phyloP scores from a whole-genome alignment of 2,113 vertebrate genomes.

The Passer montanus region DNA sequence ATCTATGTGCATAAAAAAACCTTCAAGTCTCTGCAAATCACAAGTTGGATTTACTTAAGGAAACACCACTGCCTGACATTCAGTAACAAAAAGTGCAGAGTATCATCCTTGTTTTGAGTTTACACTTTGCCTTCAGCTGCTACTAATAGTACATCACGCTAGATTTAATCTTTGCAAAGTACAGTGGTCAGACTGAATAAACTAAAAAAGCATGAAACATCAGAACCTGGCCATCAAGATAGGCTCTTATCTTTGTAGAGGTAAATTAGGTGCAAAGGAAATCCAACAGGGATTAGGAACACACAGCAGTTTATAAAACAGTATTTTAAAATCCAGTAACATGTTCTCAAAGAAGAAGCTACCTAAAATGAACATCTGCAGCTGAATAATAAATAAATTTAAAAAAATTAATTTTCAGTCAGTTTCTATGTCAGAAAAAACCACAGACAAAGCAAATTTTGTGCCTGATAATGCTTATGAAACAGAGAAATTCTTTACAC shows the following conservation, averaged over 20 bases:
- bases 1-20: background rate
- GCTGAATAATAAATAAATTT: background rate
- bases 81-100: background rate
- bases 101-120: background rate
- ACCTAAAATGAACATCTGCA: background rate
- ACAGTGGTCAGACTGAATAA: background rate
- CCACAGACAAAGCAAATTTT: background rate
- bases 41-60: background rate
- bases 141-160: background rate
- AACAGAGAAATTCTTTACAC: background rate
- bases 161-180: background rate
- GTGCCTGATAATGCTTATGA: background rate
- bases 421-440: background rate
- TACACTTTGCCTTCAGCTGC: background rate
- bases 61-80: background rate
- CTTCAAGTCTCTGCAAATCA: background rate
- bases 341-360: background rate
- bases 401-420: background rate
- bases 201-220: background rate
- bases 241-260: background rate
- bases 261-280: background rate
- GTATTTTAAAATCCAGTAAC: background rate
- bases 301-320: background rate
- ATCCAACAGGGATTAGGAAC: background rate
- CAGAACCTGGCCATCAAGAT: background rate